phyloP scores from a whole-genome alignment of 2,797 vertebrate genomes.

The Paedocypris micromegethes region DNA sequence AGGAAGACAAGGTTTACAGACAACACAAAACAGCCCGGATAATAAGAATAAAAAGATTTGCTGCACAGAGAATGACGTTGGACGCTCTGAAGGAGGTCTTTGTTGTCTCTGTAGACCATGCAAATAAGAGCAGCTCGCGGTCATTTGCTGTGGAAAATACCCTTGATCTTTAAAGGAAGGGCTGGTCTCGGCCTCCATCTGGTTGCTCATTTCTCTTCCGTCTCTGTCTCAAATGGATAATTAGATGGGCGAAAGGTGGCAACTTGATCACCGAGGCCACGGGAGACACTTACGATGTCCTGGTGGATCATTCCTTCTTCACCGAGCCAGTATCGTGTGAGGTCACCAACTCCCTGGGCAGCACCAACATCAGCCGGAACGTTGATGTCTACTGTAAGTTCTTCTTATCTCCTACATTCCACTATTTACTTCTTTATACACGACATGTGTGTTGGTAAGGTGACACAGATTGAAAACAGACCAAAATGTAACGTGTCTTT shows the following conservation, averaged over 20 bases:
- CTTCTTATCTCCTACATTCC: neutral
- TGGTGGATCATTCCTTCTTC: slow-evolving; percentile 94
- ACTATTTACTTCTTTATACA: neutral
- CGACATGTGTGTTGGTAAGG: neutral
- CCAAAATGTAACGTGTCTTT: neutral
- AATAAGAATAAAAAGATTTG: neutral
- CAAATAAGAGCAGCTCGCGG: slow-evolving; percentile 35
- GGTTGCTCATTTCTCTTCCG: slow-evolving; percentile 7
- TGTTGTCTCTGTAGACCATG: slow-evolving; percentile 36
- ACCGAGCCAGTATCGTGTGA: slow-evolving; percentile 92
- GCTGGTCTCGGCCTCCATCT: slow-evolving; percentile 3
- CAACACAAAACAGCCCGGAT: neutral
- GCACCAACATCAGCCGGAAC: slow-evolving; percentile 93
- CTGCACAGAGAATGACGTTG: slow-evolving; percentile 23
- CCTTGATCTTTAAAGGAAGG: slow-evolving; percentile 30
- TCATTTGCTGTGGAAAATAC: slow-evolving; percentile 27
- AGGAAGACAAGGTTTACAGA: slow-evolving; percentile 10
- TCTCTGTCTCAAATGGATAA: slow-evolving; percentile 7
- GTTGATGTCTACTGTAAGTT: slow-evolving; percentile 97
- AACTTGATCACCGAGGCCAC: slow-evolving; percentile 84
- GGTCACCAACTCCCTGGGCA: slow-evolving; percentile 91
- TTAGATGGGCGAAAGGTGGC: slow-evolving; percentile 94
- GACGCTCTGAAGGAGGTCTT: slow-evolving; percentile 21
- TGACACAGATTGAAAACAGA: neutral
- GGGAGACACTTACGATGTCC: slow-evolving; percentile 84